Conservation (phyloP, 2,888 invertebrate species). For the Copidosoma aretas region DNA sequence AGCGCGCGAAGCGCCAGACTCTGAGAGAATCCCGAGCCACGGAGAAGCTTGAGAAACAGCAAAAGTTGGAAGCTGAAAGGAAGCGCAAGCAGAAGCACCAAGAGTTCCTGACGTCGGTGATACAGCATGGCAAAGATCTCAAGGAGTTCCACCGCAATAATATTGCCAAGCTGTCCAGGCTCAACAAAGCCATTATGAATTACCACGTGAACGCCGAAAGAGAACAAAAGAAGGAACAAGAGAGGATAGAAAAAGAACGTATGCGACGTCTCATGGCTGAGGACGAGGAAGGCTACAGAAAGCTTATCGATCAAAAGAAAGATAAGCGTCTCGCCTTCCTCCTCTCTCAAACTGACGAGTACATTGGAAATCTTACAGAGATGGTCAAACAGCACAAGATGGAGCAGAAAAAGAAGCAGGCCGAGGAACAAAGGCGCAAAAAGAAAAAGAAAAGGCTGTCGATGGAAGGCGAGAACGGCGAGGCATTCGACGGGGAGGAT, state of each 20-base stretch:
- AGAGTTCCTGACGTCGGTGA: conserved; percentile 93
- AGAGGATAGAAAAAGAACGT: conserved; percentile 98
- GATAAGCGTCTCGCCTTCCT: conserved; percentile 98
- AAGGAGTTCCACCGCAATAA: conserved; percentile 96
- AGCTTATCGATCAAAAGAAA: conserved; percentile 99
- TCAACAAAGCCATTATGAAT: conserved; percentile 95
- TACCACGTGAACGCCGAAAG: conserved; percentile 98
- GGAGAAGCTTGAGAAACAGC: conserved; percentile 98
- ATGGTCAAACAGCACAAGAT: conserved; percentile 96
- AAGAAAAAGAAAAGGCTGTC: conserved; percentile 72
- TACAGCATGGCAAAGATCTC: conserved; percentile 97
- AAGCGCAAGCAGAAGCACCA: conserved; percentile 98
- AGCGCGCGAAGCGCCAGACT: conserved; percentile 95
- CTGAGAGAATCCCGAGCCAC: conserved; percentile 96
- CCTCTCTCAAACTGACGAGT: conserved; percentile 97
- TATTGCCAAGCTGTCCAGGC: conserved; percentile 81
- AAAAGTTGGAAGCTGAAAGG: conserved; percentile 96
- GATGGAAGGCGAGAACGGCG: conserved; percentile 70
- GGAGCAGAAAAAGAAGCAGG: conserved; percentile 89
- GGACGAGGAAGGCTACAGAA: conserved; percentile 99
- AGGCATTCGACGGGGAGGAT: conserved; percentile 78
- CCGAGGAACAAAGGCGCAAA: conserved; percentile 84
- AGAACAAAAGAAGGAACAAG: conserved; percentile 99
- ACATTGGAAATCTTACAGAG: conserved; percentile 94
- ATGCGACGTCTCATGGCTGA: conserved; percentile 99